These are phyloP conservation scores for Cyclargus thomasi DNA, from an alignment of 1,140 invertebrate species.

Conservation along the genomic window DNA sequence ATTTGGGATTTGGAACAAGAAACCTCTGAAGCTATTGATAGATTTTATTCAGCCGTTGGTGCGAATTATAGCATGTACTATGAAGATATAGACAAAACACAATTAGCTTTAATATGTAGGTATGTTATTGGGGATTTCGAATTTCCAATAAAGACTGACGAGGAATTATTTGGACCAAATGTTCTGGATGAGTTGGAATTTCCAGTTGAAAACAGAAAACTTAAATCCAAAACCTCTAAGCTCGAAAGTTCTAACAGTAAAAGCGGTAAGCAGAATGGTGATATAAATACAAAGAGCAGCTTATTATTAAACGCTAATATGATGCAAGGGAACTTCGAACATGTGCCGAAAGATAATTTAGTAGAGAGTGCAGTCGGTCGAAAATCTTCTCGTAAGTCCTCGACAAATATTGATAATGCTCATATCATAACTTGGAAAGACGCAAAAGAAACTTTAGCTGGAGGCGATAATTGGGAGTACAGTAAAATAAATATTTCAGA, in stretches of 20 bases:
- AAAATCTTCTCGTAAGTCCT: background rate
- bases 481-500: slow-evolving; percentile 59
- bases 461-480: slow-evolving; percentile 75
- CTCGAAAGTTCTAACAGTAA: slow-evolving; percentile 34
- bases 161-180: slow-evolving; percentile 70
- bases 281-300: background rate
- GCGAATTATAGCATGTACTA: slow-evolving; percentile 77
- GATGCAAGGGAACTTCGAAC: background rate
- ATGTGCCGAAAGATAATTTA: background rate
- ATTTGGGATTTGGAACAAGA: slow-evolving; percentile 62
- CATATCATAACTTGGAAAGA: background rate
- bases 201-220: slow-evolving; percentile 53
- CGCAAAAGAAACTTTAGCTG: slow-evolving; percentile 33
- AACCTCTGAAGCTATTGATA: slow-evolving; percentile 71
- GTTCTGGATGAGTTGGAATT: slow-evolving; percentile 52
- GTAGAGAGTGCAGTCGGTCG: background rate
- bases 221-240: slow-evolving; percentile 57
- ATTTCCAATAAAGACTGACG: slow-evolving; percentile 59
- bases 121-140: slow-evolving; percentile 74
- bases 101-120: slow-evolving; percentile 74
- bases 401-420: background rate
- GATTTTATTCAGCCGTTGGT: slow-evolving; percentile 75
- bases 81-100: slow-evolving; percentile 69
- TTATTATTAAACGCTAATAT: background rate
- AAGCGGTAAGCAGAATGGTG: background rate